Percentiles rank a stretch among this genome's conserved stretches.
phyloP scores from a whole-genome alignment of 2,113 vertebrate species.

The Myocastor coypus region DNA sequence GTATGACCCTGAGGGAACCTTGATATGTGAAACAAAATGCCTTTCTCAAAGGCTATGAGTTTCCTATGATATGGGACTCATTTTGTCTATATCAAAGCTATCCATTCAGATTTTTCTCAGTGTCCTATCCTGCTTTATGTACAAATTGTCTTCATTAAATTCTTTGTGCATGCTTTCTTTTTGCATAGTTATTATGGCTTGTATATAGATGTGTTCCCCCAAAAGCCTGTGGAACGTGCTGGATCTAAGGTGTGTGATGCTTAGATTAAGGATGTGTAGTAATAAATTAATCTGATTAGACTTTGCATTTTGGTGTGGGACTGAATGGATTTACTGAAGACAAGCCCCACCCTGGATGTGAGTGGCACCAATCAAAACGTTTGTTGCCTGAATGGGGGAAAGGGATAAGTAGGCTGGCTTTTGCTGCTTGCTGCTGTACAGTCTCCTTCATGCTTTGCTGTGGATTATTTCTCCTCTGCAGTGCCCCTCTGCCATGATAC shows the following conservation, averaged over 20 bases:
- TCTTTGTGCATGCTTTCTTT: not conserved
- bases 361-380: not conserved
- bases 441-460: not conserved
- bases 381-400: not conserved
- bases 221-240: not conserved
- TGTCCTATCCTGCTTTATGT: not conserved
- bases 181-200: not conserved
- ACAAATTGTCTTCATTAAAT: not conserved
- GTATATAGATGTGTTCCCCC: not conserved
- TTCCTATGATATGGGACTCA: not conserved
- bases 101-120: not conserved
- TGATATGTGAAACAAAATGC: not conserved
- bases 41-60: not conserved
- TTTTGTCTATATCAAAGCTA: not conserved
- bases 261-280: not conserved
- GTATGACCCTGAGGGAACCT: not conserved
- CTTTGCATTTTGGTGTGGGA: not conserved
- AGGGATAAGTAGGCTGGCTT: not conserved
- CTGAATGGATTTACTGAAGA: not conserved
- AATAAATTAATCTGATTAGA: not conserved
- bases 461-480: not conserved
- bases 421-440: not conserved
- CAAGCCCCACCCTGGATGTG: not conserved
- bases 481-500: not conserved
- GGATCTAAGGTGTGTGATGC: not conserved